phyloP scores from a whole-genome alignment of 2,888 invertebrate genomes.

The Dicranocentrus wangi region DNA sequence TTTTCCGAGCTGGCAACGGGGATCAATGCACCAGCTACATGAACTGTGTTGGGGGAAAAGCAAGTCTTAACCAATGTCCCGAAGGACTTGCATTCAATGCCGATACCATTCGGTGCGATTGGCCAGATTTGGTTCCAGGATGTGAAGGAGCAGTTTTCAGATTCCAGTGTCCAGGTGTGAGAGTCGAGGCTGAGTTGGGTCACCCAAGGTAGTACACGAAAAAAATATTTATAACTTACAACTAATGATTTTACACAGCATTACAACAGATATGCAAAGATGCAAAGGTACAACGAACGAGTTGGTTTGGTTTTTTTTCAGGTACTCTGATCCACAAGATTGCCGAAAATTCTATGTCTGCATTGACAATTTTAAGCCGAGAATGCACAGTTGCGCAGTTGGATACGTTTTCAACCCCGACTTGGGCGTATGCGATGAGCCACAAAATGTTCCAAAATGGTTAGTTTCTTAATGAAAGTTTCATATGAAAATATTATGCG shows the following conservation, averaged over 20 bases:
- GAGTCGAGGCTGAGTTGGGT: conserved; percentile 69
- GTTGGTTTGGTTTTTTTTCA: no score
- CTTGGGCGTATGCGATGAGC: conserved; percentile 88
- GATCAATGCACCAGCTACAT: conserved; percentile 84
- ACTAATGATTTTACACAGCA: no score
- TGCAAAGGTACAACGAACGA: no score
- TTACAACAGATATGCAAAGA: no score
- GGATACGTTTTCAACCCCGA: conserved; percentile 95
- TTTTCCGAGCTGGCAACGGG: conserved; percentile 81
- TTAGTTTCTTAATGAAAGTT: conserved; percentile 75
- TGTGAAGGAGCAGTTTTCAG: conserved; percentile 79
- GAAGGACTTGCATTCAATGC: conserved; percentile 87
- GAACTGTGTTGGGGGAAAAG: conserved; percentile 87
- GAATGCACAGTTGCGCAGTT: conserved; percentile 73
- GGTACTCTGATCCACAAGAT: conserved; percentile 88
- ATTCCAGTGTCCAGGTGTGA: conserved; percentile 82
- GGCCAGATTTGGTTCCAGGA: conserved; percentile 85
- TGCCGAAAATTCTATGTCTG: conserved; percentile 92
- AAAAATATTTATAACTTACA: no score
- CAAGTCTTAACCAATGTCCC: conserved; percentile 84
- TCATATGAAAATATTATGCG: conserved; percentile 7
- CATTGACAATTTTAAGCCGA: conserved; percentile 65
- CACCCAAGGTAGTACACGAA: conserved; percentile 68
- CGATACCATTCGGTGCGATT: conserved; percentile 85
- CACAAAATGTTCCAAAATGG: conserved; percentile 94